Evolutionary conservation across 1,140 invertebrate species (phyloP).

Genomic region (Drosophila equinoxialis): DNA sequence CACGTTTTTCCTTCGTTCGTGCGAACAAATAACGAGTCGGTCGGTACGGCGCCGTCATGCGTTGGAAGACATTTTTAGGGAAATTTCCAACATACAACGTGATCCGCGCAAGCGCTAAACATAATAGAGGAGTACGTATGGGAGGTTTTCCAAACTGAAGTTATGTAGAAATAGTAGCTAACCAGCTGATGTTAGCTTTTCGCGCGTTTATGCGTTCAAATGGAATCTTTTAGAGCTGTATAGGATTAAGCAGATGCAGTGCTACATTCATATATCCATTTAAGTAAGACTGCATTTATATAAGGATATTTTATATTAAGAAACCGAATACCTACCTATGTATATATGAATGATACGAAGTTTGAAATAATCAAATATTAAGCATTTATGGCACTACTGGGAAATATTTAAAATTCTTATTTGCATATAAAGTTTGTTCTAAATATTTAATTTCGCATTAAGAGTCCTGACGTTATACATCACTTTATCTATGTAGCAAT

Average conservation of each 20-base stretch:
- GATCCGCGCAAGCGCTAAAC: slow-evolving; percentile 54
- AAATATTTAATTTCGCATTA: too few species aligned
- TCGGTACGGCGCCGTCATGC: slow-evolving; percentile 55
- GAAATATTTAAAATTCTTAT: too few species aligned
- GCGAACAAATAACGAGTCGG: background rate
- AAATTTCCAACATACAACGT: slow-evolving; percentile 62
- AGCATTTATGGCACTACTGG: too few species aligned
- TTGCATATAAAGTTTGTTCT: too few species aligned
- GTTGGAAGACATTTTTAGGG: slow-evolving; percentile 62
- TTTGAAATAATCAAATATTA: background rate
- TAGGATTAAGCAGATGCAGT: background rate
- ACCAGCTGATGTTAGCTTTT: slow-evolving; percentile 1
- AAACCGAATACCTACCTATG: too few species aligned
- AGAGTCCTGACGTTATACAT: too few species aligned
- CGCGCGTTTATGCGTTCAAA: background rate
- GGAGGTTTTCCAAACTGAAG: background rate
- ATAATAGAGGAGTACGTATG: background rate
- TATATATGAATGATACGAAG: background rate
- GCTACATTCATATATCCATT: too few species aligned
- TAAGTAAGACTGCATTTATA: too few species aligned
- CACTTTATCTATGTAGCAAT: too few species aligned
- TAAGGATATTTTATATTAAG: too few species aligned
- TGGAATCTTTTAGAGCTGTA: background rate
- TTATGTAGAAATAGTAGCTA: background rate
- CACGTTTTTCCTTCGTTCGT: background rate